Evolutionary conservation across 1,140 invertebrate genomes (phyloP).

Genomic region (Phenacoccus solenopsis): DNA sequence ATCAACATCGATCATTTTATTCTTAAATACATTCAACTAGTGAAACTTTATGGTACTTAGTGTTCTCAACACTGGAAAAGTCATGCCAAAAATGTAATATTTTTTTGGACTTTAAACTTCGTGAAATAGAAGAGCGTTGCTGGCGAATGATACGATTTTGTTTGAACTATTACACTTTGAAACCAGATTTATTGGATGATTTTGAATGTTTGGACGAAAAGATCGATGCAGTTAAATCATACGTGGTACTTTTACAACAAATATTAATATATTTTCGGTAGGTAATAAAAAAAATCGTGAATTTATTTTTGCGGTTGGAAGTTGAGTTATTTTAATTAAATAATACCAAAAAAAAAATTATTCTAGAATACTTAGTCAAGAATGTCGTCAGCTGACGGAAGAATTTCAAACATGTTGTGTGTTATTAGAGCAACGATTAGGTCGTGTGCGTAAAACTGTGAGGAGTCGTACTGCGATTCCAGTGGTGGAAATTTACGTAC

Average conservation of each 20-base stretch:
- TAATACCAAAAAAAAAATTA: too few relatives aligned
- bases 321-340: too few relatives aligned
- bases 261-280: background rate
- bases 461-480: background rate
- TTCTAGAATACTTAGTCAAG: background rate
- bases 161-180: background rate
- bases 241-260: background rate
- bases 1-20: background rate
- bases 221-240: background rate
- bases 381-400: background rate
- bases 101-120: background rate
- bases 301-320: too few relatives aligned
- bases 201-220: background rate
- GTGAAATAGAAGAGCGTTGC: background rate
- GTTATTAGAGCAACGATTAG: background rate
- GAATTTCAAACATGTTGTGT: background rate
- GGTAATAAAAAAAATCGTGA: too few relatives aligned
- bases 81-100: background rate
- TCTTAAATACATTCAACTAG: background rate
- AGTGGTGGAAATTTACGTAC: constrained; percentile 5
- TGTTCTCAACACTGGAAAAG: background rate
- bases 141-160: background rate
- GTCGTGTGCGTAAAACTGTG: background rate
- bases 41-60: too few relatives aligned
- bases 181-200: background rate